Percentiles rank a stretch among this genome's conserved stretches.
Evolutionary conservation across 2,113 vertebrate species (phyloP).

Genomic region (Ploceus nigricollis): DNA sequence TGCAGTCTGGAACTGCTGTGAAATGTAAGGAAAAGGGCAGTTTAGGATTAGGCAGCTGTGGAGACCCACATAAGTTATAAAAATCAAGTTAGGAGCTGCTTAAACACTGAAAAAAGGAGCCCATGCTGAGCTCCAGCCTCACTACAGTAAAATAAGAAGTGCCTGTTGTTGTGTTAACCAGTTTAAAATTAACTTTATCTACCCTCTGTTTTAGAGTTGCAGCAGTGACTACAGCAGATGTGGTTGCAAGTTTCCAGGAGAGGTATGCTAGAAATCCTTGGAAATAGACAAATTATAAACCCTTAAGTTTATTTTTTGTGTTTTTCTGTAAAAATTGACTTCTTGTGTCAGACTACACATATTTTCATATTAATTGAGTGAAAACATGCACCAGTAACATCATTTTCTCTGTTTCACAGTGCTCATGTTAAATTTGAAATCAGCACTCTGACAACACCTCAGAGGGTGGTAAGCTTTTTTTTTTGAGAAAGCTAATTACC

Average conservation of each 20-base stretch:
- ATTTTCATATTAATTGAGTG: background rate
- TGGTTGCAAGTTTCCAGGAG: background rate
- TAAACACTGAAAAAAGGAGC: background rate
- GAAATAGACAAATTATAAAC: background rate
- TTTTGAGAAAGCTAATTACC: background rate
- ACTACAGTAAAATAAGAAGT: background rate
- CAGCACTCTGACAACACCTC: background rate
- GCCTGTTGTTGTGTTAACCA: background rate
- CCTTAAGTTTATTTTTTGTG: background rate
- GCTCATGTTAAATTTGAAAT: background rate
- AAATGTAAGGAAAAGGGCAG: background rate
- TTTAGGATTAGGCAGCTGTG: background rate
- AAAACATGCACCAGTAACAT: background rate
- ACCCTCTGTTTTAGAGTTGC: accelerated
- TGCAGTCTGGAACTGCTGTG: background rate
- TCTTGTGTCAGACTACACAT: background rate
- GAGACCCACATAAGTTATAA: background rate
- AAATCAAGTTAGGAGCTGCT: background rate
- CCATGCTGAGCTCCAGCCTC: background rate
- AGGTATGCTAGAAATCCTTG: background rate
- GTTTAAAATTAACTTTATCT: background rate
- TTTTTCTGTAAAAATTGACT: background rate
- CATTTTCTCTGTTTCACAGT: background rate
- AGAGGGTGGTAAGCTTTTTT: background rate
- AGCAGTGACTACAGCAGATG: background rate